Conservation (phyloP, 2,113 vertebrate genomes). For the Colius striatus region DNA sequence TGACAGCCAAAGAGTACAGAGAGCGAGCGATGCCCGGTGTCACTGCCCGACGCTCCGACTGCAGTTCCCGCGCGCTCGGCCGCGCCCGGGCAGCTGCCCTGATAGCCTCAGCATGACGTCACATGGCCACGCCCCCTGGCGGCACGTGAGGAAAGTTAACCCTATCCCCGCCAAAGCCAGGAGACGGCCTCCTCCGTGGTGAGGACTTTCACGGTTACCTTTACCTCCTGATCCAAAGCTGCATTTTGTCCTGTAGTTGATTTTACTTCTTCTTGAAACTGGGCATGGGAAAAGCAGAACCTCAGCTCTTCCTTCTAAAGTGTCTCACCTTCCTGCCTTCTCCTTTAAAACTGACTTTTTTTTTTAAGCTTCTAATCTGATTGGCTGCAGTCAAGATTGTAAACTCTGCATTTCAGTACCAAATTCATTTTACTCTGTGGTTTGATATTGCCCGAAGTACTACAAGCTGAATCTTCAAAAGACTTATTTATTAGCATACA, state of each 20-base stretch:
- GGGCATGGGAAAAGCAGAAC: background rate
- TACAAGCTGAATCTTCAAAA: slow-evolving; percentile 38
- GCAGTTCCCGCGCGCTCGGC: too few relatives aligned
- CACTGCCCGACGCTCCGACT: too few relatives aligned
- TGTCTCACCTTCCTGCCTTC: background rate
- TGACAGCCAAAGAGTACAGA: too few relatives aligned
- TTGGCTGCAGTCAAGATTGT: background rate
- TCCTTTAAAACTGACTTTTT: background rate
- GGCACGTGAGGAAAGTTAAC: too few relatives aligned
- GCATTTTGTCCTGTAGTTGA: background rate
- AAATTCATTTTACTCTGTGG: background rate
- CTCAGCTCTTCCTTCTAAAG: background rate
- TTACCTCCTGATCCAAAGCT: background rate
- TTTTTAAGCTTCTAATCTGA: background rate
- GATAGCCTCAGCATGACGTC: too few relatives aligned
- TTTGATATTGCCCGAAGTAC: background rate
- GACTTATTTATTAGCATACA: slow-evolving; percentile 4
- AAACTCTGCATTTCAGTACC: background rate
- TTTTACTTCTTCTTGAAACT: background rate
- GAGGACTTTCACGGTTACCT: background rate
- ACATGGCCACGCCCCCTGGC: too few relatives aligned
- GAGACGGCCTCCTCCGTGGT: background rate
- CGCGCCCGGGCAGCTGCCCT: too few relatives aligned
- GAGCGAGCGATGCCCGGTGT: too few relatives aligned
- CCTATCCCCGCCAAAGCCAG: too few relatives aligned